These are phyloP conservation scores for Meloidogyne chitwoodi DNA, from an alignment of 1,140 invertebrate genomes.

Conservation along the genomic window DNA sequence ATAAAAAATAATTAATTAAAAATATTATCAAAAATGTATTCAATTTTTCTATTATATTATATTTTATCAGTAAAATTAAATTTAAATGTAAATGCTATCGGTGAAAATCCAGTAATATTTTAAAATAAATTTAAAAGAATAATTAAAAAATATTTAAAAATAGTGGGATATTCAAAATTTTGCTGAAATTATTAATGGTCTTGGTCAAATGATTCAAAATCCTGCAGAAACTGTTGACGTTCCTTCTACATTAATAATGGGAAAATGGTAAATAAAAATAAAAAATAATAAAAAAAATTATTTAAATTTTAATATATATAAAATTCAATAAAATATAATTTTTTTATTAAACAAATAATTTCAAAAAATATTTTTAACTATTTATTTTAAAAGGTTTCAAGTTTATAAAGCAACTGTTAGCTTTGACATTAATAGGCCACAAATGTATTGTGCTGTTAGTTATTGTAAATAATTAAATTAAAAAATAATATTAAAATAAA, in stretches of 20 bases:
- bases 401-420: slow-evolving; percentile 60
- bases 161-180: slow-evolving; percentile 59
- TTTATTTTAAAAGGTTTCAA: slow-evolving; percentile 46
- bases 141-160: slow-evolving; percentile 24
- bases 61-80: too few species aligned
- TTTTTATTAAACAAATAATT: too few species aligned
- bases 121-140: not conserved
- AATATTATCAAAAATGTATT: too few species aligned
- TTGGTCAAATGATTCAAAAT: slow-evolving; percentile 58
- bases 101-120: slow-evolving; percentile 54
- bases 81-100: slow-evolving; percentile 30
- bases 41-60: too few species aligned
- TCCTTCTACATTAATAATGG: slow-evolving; percentile 56
- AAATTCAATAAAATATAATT: too few species aligned
- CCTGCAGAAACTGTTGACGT: slow-evolving; percentile 55
- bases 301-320: too few species aligned
- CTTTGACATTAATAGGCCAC: slow-evolving; percentile 57
- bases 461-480: slow-evolving; percentile 47
- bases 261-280: slow-evolving; percentile 36
- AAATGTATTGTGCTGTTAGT: slow-evolving; percentile 59
- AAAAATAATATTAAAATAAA: not conserved
- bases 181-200: slow-evolving; percentile 53
- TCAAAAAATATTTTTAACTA: not conserved
- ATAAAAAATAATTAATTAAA: too few species aligned
- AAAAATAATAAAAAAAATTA: not conserved